These are phyloP conservation scores for Sminthurides aquaticus DNA, from an alignment of 2,888 invertebrate species.

Conservation along the genomic window DNA sequence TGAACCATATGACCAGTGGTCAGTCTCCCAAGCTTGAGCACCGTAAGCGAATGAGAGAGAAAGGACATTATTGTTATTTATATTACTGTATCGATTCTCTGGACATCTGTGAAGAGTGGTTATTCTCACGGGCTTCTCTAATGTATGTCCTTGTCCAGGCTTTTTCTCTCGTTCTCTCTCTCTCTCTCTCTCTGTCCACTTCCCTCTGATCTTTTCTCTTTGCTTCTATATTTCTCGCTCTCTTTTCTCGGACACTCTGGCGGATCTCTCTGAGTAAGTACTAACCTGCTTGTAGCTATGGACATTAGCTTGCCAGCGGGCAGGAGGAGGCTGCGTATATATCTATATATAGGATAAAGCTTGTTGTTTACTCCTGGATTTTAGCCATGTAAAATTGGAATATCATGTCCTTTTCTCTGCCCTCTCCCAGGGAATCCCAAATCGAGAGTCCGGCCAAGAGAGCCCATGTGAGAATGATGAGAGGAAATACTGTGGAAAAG, in stretches of 20 bases:
- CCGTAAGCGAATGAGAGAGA: conserved; percentile 5
- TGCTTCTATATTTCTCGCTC: no score
- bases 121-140: conserved; percentile 23
- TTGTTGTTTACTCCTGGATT: conserved; percentile 9
- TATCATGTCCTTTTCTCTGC: not conserved
- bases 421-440: no score
- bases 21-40: conserved; percentile 9
- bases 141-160: conserved; percentile 6
- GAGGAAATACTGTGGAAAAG: conserved; percentile 23
- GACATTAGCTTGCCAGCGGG: no score
- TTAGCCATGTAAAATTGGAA: conserved; percentile 2
- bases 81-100: conserved; percentile 28
- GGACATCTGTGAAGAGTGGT: conserved; percentile 27
- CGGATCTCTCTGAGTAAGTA: no score
- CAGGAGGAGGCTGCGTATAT: no score
- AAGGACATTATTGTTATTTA: conserved; percentile 28
- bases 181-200: not conserved
- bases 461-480: conserved; percentile 14
- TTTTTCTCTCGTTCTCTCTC: not conserved
- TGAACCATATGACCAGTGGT: conserved; percentile 27
- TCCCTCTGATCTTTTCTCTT: conserved; percentile 11
- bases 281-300: no score
- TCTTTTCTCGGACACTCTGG: no score
- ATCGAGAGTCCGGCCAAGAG: no score
- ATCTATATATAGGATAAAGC: not conserved